phyloP scores from a whole-genome alignment of 1,140 invertebrate species.

The Nomia melanderi region DNA sequence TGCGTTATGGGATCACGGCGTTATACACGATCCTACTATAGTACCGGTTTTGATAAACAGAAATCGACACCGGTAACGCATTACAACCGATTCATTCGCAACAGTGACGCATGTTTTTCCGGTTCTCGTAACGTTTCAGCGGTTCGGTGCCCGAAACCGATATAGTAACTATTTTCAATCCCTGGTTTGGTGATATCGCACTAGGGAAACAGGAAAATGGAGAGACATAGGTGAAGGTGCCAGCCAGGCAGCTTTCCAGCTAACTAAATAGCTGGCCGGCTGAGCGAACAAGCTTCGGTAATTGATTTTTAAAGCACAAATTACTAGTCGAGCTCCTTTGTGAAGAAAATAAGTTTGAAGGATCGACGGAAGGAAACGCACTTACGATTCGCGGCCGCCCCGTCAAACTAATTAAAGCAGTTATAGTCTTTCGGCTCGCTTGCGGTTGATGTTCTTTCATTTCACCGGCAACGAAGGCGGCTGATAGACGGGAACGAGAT shows the following conservation, averaged over 20 bases:
- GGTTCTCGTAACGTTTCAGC: too few relatives aligned
- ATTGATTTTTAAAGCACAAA: constrained; percentile 8
- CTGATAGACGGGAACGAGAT: background rate
- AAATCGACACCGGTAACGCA: too few relatives aligned
- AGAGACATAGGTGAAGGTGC: background rate
- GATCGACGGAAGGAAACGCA: constrained; percentile 15
- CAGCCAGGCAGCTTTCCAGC: too few relatives aligned
- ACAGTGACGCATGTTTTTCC: too few relatives aligned
- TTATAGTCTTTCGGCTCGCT: constrained; percentile 1
- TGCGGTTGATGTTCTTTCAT: constrained; percentile 26
- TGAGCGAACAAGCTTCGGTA: background rate
- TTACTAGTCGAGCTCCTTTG: background rate
- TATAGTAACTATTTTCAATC: too few relatives aligned
- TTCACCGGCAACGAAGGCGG: background rate
- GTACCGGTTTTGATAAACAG: too few relatives aligned
- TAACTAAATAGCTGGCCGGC: too few relatives aligned
- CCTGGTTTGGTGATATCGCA: too few relatives aligned
- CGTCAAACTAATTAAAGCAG: constrained; percentile 33
- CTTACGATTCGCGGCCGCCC: background rate
- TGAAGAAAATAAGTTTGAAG: background rate
- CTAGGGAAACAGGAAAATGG: background rate
- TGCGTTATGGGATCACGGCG: too few relatives aligned
- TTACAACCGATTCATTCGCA: too few relatives aligned
- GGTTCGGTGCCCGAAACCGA: too few relatives aligned
- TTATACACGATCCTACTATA: too few relatives aligned